A percentile compares a stretch with the other conserved stretches of the same genome.
Evolutionary conservation across 2,113 vertebrate species (phyloP).

Genomic region (Lepus europaeus): DNA sequence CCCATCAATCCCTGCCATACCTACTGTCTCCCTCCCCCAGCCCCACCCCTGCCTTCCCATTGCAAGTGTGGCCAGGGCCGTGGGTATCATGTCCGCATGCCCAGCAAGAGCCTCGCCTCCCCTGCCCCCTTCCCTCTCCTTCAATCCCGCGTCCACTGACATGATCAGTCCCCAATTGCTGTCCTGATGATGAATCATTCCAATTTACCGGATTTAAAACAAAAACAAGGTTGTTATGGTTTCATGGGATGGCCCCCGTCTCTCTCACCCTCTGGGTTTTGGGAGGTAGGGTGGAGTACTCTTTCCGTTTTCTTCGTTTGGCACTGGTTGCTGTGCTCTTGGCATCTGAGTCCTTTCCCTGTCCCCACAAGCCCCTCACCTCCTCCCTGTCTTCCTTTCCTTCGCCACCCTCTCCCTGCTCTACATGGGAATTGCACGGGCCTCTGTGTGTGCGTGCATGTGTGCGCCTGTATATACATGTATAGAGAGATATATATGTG

Average conservation of each 20-base stretch:
- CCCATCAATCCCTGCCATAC: constrained; percentile 62
- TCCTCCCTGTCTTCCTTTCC: constrained; percentile 28
- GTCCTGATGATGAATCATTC: constrained; percentile 82
- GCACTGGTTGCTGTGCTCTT: constrained; percentile 77
- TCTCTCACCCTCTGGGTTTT: constrained; percentile 56
- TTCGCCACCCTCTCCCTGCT: constrained; percentile 61
- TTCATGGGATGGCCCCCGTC: constrained; percentile 72
- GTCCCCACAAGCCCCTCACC: constrained; percentile 12
- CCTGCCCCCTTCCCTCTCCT: not conserved
- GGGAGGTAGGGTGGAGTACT: constrained; percentile 61
- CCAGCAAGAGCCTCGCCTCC: constrained; percentile 73
- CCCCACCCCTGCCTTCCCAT: constrained; percentile 50
- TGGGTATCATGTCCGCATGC: constrained; percentile 77
- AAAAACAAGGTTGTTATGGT: constrained; percentile 81
- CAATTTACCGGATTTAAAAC: constrained; percentile 83
- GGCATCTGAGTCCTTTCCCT: constrained; percentile 69
- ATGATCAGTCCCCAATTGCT: constrained; percentile 72
- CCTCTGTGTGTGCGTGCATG: constrained; percentile 80
- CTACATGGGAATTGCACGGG: constrained; percentile 79
- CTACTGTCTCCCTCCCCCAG: constrained; percentile 58
- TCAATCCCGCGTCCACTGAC: constrained; percentile 43
- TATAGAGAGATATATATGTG: constrained; percentile 74
- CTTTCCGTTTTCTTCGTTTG: constrained; percentile 74
- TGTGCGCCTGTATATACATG: constrained; percentile 79
- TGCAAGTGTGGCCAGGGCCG: constrained; percentile 77